phyloP scores from a whole-genome alignment of 2,888 invertebrate genomes.

The Conomelus anceps region DNA sequence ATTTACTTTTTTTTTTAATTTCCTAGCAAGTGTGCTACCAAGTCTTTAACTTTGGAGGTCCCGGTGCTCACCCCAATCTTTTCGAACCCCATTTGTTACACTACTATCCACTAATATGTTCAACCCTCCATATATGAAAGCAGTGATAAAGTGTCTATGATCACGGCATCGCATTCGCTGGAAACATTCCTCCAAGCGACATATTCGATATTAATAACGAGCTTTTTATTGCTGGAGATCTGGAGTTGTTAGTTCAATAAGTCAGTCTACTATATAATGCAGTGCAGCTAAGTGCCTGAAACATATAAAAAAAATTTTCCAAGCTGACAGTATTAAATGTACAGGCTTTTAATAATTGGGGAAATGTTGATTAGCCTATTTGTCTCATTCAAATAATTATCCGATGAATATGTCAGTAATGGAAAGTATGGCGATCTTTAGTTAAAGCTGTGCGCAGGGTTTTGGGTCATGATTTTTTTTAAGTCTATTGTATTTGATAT shows the following conservation, averaged over 20 bases:
- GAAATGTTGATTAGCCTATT: neutral
- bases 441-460: too few relatives aligned
- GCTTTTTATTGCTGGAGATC: neutral
- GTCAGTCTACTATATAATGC: neutral
- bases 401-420: too few relatives aligned
- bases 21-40: neutral
- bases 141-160: neutral
- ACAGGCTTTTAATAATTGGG: neutral
- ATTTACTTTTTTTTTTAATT: too few relatives aligned
- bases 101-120: neutral
- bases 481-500: too few relatives aligned
- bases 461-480: too few relatives aligned
- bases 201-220: neutral
- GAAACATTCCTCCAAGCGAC: neutral
- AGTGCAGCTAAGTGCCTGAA: neutral
- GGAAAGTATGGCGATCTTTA: too few relatives aligned
- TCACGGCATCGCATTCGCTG: neutral
- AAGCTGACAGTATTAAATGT: neutral
- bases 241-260: neutral
- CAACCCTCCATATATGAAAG: neutral
- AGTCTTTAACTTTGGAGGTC: neutral
- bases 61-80: neutral
- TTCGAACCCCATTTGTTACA: neutral
- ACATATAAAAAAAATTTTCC: neutral
- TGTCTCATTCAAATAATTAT: too few relatives aligned